These are phyloP conservation scores for Dicyrtoma fusca DNA, from an alignment of 2,888 invertebrate genomes.

Conservation along the genomic window DNA sequence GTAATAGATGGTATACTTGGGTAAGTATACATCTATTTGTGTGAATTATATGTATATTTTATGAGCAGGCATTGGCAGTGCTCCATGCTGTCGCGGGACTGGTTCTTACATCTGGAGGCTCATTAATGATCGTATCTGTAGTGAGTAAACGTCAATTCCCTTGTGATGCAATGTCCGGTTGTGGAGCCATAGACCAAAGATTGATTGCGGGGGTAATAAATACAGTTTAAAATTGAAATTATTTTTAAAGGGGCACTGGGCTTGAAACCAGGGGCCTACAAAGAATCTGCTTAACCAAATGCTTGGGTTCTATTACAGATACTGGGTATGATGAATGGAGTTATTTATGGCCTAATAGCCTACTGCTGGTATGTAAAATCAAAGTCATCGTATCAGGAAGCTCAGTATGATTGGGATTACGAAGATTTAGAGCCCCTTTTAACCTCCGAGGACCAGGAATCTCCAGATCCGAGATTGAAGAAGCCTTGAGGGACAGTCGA, in stretches of 20 bases:
- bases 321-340: conserved; percentile 17
- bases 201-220: conserved; percentile 23
- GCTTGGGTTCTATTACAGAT: conserved; percentile 15
- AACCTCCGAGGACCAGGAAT: neutral
- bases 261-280: neutral
- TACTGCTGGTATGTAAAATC: conserved; percentile 19
- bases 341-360: conserved; percentile 10
- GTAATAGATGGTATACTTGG: too few species aligned
- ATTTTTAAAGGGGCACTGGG: too few species aligned
- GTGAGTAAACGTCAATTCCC: neutral
- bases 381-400: neutral
- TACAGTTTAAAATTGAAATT: too few species aligned
- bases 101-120: conserved; percentile 33
- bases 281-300: too few species aligned
- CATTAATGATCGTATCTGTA: conserved; percentile 35
- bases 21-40: too few species aligned
- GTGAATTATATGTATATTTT: too few species aligned
- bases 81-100: conserved; percentile 29
- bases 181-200: conserved; percentile 18
- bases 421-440: conserved; percentile 29
- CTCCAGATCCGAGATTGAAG: too few species aligned
- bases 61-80: conserved; percentile 14
- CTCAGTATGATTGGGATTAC: conserved; percentile 33
- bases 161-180: conserved; percentile 10
- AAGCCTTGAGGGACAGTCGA: too few species aligned